Base-by-base conservation (phyloP, 2,797 vertebrate species). In the Pterois miles region DNA sequence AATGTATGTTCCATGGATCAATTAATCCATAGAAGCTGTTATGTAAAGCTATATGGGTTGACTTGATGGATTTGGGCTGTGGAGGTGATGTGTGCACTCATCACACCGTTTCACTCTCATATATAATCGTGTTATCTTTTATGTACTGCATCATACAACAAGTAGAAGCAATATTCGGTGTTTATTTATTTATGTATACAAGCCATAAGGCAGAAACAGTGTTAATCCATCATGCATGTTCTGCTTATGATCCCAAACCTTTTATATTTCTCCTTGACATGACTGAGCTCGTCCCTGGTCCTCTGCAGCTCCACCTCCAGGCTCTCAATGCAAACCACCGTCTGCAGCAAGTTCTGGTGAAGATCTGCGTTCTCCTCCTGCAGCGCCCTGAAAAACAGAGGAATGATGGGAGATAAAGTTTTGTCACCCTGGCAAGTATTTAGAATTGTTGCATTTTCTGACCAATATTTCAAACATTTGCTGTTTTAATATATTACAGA, bases 291-390 rank as follows among this genome's bases (percentile, higher is more conserved):
- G 2, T 94, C 90, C 34, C 91, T 94, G 66, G 93, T 93, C 31
- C 90, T 91, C 78, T 95, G 91, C 68, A 95, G 33, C 87, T 96
- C 95, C 5, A 50, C 82, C 84, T 96, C 95, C 77, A 95, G 89
- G 80, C 92, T 94, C 87, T 96, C 95, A 8, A 95, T 96, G 86
- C 94, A 95, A 57, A 95, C 90, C 65, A 95, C 92, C 0, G 90
- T 95, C 89, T 95, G 94, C 81, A 95, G 68, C 79, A 96, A 54
- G 76, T 95, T 95, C 86, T 95, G 94, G 31, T 95, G 95, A 40
- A 96, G 92, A 80, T 95, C 94, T 8, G 88, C 66, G 68, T 95
- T 96, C 82, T 95, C 92, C 46, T 95, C 93, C 86, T 93, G 93
- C 78, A 95, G 73, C 5, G 74, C 87, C 80, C 95, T 96, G 86